phyloP scores from a whole-genome alignment of 1,140 invertebrate genomes.

The Trachymyrmex septentrionalis region DNA sequence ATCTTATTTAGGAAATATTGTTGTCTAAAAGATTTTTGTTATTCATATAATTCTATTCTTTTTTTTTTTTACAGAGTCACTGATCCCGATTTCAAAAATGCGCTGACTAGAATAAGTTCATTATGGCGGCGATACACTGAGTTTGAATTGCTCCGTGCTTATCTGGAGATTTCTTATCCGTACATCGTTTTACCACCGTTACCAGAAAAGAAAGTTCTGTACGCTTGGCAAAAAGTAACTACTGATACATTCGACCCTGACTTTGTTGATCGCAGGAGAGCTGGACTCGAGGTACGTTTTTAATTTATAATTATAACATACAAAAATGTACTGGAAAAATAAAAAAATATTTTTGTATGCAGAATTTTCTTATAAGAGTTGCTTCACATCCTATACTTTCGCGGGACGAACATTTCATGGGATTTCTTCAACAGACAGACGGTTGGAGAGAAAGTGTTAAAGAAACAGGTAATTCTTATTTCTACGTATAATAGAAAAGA shows the following conservation, averaged over 20 bases:
- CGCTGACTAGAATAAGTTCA: constrained; percentile 89
- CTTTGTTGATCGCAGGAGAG: constrained; percentile 93
- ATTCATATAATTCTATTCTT: background rate
- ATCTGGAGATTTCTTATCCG: constrained; percentile 92
- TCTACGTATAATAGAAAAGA: constrained; percentile 84
- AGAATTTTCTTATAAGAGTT: constrained; percentile 92
- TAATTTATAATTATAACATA: constrained; percentile 30
- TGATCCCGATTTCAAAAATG: constrained; percentile 89
- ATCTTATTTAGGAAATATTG: background rate
- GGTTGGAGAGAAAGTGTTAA: constrained; percentile 93
- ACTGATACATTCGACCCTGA: constrained; percentile 95
- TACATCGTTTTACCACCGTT: constrained; percentile 93
- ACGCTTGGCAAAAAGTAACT: constrained; percentile 92
- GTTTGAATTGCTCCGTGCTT: constrained; percentile 93
- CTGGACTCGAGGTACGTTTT: constrained; percentile 90
- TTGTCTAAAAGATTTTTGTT: background rate
- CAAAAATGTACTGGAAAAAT: constrained; percentile 30
- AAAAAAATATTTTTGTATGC: constrained; percentile 65
- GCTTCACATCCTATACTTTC: constrained; percentile 92
- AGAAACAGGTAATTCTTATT: constrained; percentile 85
- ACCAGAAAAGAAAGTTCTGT: constrained; percentile 93
- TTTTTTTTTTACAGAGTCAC: constrained; percentile 88
- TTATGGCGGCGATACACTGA: constrained; percentile 94
- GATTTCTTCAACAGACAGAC: constrained; percentile 91
- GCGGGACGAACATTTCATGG: constrained; percentile 92